Percentiles rank a stretch among this genome's conserved stretches.
Evolutionary conservation across 2,797 vertebrate species (phyloP).

Genomic region (Schizothorax lantsangensis): DNA sequence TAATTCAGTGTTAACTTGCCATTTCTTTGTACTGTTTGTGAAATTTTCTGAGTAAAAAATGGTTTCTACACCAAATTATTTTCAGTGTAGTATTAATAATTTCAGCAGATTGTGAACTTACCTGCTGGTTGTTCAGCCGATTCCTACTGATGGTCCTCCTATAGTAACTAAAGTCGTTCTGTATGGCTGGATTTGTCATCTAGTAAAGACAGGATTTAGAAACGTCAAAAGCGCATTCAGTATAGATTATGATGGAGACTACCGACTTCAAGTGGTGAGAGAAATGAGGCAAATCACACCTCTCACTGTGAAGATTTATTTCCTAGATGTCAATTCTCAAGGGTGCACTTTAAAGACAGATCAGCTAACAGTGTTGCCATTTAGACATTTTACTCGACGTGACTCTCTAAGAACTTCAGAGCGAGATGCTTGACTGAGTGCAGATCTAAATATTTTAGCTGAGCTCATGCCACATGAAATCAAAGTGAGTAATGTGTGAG

Average conservation of each 20-base stretch:
- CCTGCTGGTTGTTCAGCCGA: slow-evolving; percentile 91
- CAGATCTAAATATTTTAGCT: not conserved
- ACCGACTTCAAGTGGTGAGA: not conserved
- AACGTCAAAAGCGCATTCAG: not conserved
- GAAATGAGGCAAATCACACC: not conserved
- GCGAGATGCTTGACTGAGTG: not conserved
- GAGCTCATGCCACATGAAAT: not conserved
- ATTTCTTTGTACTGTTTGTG: not conserved
- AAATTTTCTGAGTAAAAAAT: not conserved
- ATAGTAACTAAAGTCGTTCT: slow-evolving; percentile 95
- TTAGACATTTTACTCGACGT: not conserved
- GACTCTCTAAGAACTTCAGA: not conserved
- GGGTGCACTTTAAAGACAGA: not conserved
- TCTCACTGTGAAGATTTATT: not conserved
- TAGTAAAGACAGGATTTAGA: slow-evolving; percentile 56
- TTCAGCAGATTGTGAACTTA: slow-evolving; percentile 59
- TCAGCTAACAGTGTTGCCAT: not conserved
- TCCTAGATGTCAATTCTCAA: not conserved
- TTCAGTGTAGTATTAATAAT: not conserved
- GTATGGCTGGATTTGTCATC: slow-evolving; percentile 95
- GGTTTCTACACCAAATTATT: not conserved
- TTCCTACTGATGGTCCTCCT: slow-evolving; percentile 92
- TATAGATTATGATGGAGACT: not conserved
- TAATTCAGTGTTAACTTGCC: not conserved
- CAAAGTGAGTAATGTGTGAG: not conserved